phyloP scores from a whole-genome alignment of 2,797 vertebrate species.

The Acipenser ruthenus region DNA sequence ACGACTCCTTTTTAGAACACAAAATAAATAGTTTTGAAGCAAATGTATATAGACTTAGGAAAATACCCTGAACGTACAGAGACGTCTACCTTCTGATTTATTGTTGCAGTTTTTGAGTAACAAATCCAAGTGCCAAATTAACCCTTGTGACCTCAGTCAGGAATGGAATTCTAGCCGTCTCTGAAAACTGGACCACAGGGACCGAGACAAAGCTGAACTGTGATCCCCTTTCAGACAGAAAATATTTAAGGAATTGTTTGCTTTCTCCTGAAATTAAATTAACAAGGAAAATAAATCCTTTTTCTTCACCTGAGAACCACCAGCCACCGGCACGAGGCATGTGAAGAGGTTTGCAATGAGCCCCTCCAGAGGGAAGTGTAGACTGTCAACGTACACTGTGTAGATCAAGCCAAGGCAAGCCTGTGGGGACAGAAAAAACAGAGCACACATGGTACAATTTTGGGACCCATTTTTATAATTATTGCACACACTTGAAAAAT shows the following conservation, averaged over 20 bases:
- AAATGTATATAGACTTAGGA: background rate
- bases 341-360: conserved; percentile 87
- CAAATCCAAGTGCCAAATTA: conserved; percentile 46
- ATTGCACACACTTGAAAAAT: background rate
- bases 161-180: conserved; percentile 51
- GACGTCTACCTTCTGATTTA: conserved; percentile 22
- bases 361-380: conserved; percentile 81
- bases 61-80: background rate
- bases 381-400: conserved; percentile 85
- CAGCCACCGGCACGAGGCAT: conserved; percentile 82
- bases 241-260: conserved; percentile 51
- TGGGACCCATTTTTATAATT: background rate
- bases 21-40: background rate
- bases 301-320: conserved; percentile 85
- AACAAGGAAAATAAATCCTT: conserved; percentile 35
- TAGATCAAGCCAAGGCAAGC: conserved; percentile 94
- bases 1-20: background rate
- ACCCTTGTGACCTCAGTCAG: conserved; percentile 41
- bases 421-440: conserved; percentile 48
- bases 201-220: conserved; percentile 40
- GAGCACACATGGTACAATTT: conserved; percentile 3
- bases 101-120: conserved; percentile 39
- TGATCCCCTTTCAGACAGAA: conserved; percentile 32
- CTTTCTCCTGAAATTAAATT: conserved; percentile 54
- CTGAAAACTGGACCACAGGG: conserved; percentile 37